Conservation (phyloP, 2,888 invertebrate genomes). For the Morpho deidamia region DNA sequence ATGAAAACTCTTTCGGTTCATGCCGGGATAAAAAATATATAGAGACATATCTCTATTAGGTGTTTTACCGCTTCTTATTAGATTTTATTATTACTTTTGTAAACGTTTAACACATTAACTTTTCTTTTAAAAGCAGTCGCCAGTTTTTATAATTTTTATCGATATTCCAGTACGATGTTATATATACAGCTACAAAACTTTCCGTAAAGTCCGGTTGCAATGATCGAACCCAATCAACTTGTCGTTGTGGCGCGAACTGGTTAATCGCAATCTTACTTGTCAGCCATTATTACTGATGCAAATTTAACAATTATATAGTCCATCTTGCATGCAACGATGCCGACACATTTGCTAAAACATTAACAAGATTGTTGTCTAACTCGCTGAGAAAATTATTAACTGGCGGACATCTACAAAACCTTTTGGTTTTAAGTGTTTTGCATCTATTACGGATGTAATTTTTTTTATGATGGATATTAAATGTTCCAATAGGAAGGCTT, state of each 20-base stretch:
- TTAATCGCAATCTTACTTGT: conserved; percentile 65
- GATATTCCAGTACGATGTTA: not conserved
- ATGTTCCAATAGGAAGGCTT: too few relatives aligned
- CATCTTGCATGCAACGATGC: conserved; percentile 33
- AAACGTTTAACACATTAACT: too few relatives aligned
- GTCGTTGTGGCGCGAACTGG: conserved; percentile 60
- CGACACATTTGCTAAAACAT: conserved; percentile 39
- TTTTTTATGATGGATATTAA: too few relatives aligned
- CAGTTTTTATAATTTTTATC: not conserved
- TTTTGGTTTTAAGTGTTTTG: not conserved
- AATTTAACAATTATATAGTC: conserved; percentile 64
- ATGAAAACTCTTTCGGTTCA: too few relatives aligned
- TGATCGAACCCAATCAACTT: conserved; percentile 42
- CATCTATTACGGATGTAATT: too few relatives aligned
- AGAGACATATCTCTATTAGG: too few relatives aligned
- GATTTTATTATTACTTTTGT: too few relatives aligned
- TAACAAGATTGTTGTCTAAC: conserved; percentile 44
- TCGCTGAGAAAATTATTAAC: conserved; percentile 40
- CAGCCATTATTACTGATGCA: conserved; percentile 66
- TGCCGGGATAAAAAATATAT: too few relatives aligned
- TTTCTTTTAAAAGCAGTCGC: too few relatives aligned
- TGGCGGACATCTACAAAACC: not conserved
- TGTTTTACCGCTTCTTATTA: too few relatives aligned
- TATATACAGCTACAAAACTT: conserved; percentile 11
- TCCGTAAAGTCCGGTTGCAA: conserved; percentile 18